phyloP scores from a whole-genome alignment of 2,113 vertebrate species.

The Sylvilagus bachmani region DNA sequence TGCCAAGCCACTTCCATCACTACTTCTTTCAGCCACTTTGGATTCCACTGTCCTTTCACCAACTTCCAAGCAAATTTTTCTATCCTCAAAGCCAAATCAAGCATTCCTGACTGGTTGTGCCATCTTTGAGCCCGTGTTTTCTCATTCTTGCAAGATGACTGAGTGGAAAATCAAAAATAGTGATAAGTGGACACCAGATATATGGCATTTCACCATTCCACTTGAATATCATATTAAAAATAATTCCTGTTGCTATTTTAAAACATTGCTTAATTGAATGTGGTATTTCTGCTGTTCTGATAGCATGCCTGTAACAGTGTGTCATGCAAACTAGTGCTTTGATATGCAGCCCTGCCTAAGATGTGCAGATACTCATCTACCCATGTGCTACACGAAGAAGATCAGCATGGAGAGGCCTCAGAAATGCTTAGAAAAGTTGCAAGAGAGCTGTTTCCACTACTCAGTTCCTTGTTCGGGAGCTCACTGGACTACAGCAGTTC shows the following conservation, averaged over 20 bases:
- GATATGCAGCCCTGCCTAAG: neutral
- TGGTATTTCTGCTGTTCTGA: neutral
- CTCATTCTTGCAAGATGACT: constrained; percentile 52
- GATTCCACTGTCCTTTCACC: neutral
- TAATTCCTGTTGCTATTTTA: constrained; percentile 57
- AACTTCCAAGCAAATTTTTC: neutral
- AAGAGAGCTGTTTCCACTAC: neutral
- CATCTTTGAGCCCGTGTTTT: constrained; percentile 17
- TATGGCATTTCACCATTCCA: neutral
- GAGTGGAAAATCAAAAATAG: constrained; percentile 37
- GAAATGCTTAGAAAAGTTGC: neutral
- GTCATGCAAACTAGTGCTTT: neutral
- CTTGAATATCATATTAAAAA: constrained; percentile 17
- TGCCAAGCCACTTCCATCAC: too few relatives aligned
- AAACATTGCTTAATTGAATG: neutral
- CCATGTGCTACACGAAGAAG: neutral
- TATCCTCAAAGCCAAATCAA: neutral
- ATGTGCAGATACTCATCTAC: neutral
- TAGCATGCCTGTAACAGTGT: neutral
- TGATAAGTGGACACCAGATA: constrained; percentile 46
- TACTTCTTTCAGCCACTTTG: neutral
- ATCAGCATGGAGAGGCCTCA: neutral
- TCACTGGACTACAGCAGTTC: neutral
- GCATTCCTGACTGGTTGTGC: neutral
- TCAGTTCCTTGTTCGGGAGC: neutral